Base-by-base conservation (phyloP, 1,140 invertebrate genomes). In the Subanguina moxae region DNA sequence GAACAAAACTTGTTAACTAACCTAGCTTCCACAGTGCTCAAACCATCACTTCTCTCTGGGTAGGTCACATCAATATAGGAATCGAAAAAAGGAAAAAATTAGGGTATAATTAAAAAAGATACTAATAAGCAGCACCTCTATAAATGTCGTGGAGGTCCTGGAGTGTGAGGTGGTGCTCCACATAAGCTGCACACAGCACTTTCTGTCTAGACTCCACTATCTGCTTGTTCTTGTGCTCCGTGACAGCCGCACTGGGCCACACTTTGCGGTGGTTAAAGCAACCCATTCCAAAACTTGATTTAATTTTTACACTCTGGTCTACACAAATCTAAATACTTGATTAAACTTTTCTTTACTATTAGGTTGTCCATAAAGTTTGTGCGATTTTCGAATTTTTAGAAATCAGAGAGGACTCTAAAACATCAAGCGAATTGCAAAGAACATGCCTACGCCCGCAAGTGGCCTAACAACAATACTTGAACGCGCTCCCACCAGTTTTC, bases 41-140 rank as follows among this genome's bases (percentile, higher is more conserved):
- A 59, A 38, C 79, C 79, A 67, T 81, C 79, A 61, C 81, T 82
- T 38, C 72, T 65, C 45, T 83, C 80, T 13, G 81, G 76, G 21
- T 21, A 30, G 46, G 68, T 62, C 21, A 75, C 45, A 68, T 82
- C 76, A 59, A 81, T 82, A 56, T 63, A 83, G 7, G 81, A 79
- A 56, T 82, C 80, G n/a, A n/a, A 38, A 38, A 38, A 38, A 38
- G 32, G 11, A 38, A 38, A 3, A 38, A 38, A 38, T 5, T 38
- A 38, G 32, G 3, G 32, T 11, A 5, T 38, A 38, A 38, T 38
- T 38, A 11, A 38, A 38, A 11, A 5, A 38, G 11, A 38, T 5
- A 11, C 3, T 38, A 38, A 38, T 38, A 5, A 38, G 3, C 11
- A 11, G 32, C 32, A 38, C 32, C 32, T 8, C 70, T 63, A 62